Base-by-base conservation (phyloP, 2,888 invertebrate genomes). In the Dynastes grantii region DNA sequence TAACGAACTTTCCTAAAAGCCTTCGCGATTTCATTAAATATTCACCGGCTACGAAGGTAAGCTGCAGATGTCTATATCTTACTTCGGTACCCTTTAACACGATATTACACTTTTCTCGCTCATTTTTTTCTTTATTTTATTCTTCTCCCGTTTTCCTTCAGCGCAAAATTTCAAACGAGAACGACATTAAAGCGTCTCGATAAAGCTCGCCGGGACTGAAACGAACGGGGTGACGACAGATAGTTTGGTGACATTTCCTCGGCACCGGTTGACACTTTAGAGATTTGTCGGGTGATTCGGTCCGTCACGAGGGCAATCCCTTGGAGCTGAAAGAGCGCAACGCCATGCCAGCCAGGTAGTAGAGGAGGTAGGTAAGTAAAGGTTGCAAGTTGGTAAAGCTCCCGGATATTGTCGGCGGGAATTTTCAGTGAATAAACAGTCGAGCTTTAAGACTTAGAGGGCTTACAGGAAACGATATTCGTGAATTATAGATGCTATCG, bases 401-500 rank as follows among this genome's bases (percentile, higher is more conserved):
- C n/a, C 29, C 29, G 51, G 51, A 45, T 68, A 51, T 68, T 51
- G 68, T 68, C 68, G 68, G 29, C 5, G 5, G 68, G 68, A 68
- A 68, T 68, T 68, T 68, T 51, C 51, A 51, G 29, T 51, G 68
- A 68, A 68, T 68, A 68, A 68, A 68, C 68, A 68, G 51, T 51
- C 29, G 68, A 22, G 68, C 51, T 68, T 68, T 53, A 68, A 68
- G 68, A 51, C 68, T 40, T 68, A 22, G 4, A 67, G 27, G 68
- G 68, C 13, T 51, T 51, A 51, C 53, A 53, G 49, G 68, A 51
- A 68, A 29, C 68, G 68, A 68, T 68, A 68, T 61, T 75, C 64
- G 6, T 78, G 78, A 71, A 78, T 78, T 75, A 78, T 78, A 78
- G 58, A 78, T 75, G 73, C 65, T 55, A 63, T 75, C 65, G 55